Evolutionary conservation across 1,140 invertebrate genomes (phyloP), one percentile per base, ranked within the genome.

Genomic region (Platorchestia sp.): DNA sequence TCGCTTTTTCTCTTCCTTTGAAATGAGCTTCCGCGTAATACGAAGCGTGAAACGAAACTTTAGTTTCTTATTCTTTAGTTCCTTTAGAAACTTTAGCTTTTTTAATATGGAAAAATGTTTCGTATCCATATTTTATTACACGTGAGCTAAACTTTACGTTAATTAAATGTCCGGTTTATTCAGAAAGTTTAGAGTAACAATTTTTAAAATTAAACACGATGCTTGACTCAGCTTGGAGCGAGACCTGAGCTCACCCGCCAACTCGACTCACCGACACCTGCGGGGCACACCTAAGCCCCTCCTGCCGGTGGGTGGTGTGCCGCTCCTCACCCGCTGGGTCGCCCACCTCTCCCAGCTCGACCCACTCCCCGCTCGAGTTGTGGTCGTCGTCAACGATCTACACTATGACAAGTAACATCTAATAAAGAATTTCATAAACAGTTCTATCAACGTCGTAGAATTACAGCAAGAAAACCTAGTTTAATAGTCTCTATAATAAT

Each of bases 341-440:
- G 47, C 91, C 45, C 91, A 93, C 91, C 36, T 93, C 43, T 44
- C 91, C 91, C 5, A 40, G 6, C 91, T 93, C 44, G 44, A 42
- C 91, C 91, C 41, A 10, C 91, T 44, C 22, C 91, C 91, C 40
- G 91, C 44, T 10, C 91, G 47, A 44, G 91, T 96, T 16, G 95
- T 96, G 44, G 95, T 96, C 42, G 96, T 96, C 43, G 95, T 95
- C 19, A 96, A 96, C 51, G 95, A 95, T 22, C 53, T 96, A 5
- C 95, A 96, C 41, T 95, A 96, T 47, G 40, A 87, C 86, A 45
- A 45, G 96, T 96, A 91, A 75, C 90, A 89, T 41, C 45, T 95
- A 14, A 36, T 75, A 14, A 75, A 16, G 14, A 75, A 75, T 75
- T 14, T 75, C n/a, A n/a, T n/a, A 10, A 75, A 27, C 14, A 75